Evolutionary conservation across 2,797 vertebrate species (phyloP).

Genomic region (Diplodus puntazzo): DNA sequence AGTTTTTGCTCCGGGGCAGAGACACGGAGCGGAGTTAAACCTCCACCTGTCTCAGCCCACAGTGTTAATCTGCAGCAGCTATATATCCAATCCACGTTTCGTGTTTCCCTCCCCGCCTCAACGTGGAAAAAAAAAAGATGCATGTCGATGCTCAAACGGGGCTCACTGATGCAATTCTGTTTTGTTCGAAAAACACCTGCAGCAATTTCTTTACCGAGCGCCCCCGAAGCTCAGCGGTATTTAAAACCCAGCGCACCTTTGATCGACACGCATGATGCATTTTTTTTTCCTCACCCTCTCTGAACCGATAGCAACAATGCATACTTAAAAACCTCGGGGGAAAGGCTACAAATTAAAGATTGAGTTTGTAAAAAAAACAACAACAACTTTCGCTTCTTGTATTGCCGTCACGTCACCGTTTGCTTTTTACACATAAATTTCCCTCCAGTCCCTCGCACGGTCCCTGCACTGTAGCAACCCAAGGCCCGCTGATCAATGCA

Average conservation of each 20-base stretch:
- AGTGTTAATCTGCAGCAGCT: background rate
- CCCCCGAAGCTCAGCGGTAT: slow-evolving; percentile 65
- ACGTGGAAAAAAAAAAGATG: slow-evolving; percentile 27
- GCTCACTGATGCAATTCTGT: slow-evolving; percentile 56
- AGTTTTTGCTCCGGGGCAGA: slow-evolving; percentile 12
- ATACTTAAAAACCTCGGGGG: slow-evolving; percentile 61
- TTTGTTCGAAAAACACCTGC: slow-evolving; percentile 51
- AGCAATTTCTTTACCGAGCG: slow-evolving; percentile 50
- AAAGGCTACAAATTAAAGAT: slow-evolving; percentile 59
- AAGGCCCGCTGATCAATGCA: slow-evolving; percentile 78
- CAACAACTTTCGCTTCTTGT: background rate
- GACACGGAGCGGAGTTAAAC: background rate
- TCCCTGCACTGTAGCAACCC: slow-evolving; percentile 44
- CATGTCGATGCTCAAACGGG: slow-evolving; percentile 25
- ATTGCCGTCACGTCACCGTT: slow-evolving; percentile 19
- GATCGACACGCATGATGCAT: slow-evolving; percentile 59
- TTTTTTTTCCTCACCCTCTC: slow-evolving; percentile 41
- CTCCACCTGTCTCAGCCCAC: slow-evolving; percentile 2
- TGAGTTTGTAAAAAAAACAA: slow-evolving; percentile 32
- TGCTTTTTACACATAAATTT: too few species aligned
- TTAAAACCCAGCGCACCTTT: slow-evolving; percentile 69
- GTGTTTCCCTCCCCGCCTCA: background rate
- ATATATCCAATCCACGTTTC: slow-evolving; percentile 4
- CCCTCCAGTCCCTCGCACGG: slow-evolving; percentile 23
- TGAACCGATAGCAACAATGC: slow-evolving; percentile 40